Evolutionary conservation across 2,797 vertebrate species (phyloP), one percentile per base, ranked within the genome.

Genomic region (Falco novaeseelandiae): DNA sequence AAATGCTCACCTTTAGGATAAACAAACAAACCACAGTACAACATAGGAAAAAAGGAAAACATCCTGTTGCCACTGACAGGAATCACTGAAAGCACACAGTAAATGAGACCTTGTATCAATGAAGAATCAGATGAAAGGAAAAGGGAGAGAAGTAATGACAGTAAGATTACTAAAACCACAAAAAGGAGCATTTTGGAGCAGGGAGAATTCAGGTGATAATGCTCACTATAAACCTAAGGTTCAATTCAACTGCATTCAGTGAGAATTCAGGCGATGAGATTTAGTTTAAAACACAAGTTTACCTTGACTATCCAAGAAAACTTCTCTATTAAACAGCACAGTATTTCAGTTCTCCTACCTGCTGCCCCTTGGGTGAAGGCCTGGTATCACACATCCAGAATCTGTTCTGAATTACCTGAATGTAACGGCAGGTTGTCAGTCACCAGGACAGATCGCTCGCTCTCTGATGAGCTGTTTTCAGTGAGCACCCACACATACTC

Each of bases 341-440:
- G 27, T 38, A 59, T 40, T 58, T 82, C 14, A 46, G 42, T 81
- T 90, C 51, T 94, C 90, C 78, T 92, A 95, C 90, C 93, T 89
- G 81, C 58, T 4, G 4, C 26, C 27, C 46, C 61, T 71, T 66
- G 32, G 27, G 85, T 44, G 65, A 90, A 92, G 61, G 65, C 30
- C 38, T 92, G 40, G 63, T 61, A 36, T 78, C 61, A 78, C 40
- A 54, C 14, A 34, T 48, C 73, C 23, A 48, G 54, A 52, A 63
- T n/a, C 40, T 91, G 48, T 36, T 82, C 74, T 85, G 48, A 52
- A 67, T 77, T 62, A 77, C n/a, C 29, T 70, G 44, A 85, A 54
- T 14, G 65, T 69, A 92, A 62, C 0, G 3, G 83, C 86, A 38
- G 38, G 44, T 66, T 83, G 30, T 49, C 52, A 48, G 29, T 85